Percentiles rank a stretch among this genome's conserved stretches.
Conservation (phyloP, 2,113 vertebrate genomes). For the Burhinus oedicnemus region DNA sequence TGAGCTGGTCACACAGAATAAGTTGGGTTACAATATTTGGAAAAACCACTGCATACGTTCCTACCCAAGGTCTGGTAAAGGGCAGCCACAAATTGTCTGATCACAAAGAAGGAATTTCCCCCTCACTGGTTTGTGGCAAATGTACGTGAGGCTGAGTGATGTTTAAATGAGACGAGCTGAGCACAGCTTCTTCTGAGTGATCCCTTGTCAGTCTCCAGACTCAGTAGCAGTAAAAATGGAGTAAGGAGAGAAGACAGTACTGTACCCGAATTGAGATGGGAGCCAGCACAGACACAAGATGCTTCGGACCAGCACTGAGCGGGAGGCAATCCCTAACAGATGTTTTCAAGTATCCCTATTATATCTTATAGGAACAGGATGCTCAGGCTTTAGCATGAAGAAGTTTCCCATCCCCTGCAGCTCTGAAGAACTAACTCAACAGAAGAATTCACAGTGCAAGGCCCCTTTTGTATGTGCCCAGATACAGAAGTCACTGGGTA, state of each 20-base stretch:
- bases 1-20: neutral
- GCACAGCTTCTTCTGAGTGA: neutral
- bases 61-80: conserved; percentile 25
- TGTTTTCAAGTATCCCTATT: neutral
- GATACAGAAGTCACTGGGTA: neutral
- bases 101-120: conserved; percentile 60
- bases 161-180: neutral
- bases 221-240: neutral
- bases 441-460: neutral
- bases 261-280: neutral
- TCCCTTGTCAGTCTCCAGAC: neutral
- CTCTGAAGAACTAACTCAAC: neutral
- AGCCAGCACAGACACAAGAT: neutral
- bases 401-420: neutral
- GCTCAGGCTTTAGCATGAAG: neutral
- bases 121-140: conserved; percentile 29
- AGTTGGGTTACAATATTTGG: conserved; percentile 38
- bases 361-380: neutral
- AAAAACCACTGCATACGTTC: conserved; percentile 51
- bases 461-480: neutral
- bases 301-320: neutral
- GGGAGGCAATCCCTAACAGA: neutral
- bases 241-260: neutral
- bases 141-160: conserved; percentile 4
- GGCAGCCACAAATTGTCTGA: conserved; percentile 57